Evolutionary conservation across 1,140 invertebrate species (phyloP), one percentile per base, ranked within the genome.

Genomic region (Chironomus tepperi): DNA sequence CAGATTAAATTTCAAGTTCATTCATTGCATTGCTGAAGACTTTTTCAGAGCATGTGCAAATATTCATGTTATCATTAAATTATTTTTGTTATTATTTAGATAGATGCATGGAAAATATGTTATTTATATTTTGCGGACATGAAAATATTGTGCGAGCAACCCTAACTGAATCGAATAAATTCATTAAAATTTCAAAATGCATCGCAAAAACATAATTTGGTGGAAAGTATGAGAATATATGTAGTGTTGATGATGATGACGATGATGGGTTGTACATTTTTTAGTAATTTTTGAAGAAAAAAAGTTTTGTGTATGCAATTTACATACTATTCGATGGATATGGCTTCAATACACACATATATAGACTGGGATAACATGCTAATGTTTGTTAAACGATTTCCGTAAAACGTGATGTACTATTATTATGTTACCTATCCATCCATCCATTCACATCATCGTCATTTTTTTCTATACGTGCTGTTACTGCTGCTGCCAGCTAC

Each of bases 351-450:
- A 34, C 24, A 34, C 24, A 34, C 24, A 34, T 34, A 34, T 34
- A 34, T 34, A 34, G 24, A 34, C 24, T 34, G n/a, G 47, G 47
- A 57, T 57, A 57, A 57, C 47, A 57, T 57, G 47, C 47, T 47
- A 57, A 57, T 57, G 47, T 57, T 57, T 57, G 47, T 57, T 57
- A 57, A 57, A 57, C 47, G 47, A 57, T 57, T 57, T 57, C 47
- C 47, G 47, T 57, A 15, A 57, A 57, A 57, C 47, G 47, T 57
- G 47, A 57, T 57, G 47, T n/a, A 57, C 47, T 57, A 57, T 57
- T 57, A 57, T 57, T 57, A 34, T n/a, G 12, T n/a, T 57, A 57
- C 47, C 47, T 57, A 57, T 57, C 47, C 47, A 57, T n/a, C 47
- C 12, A 57, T n/a, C 47, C 12, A 57, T n/a, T 57, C 47, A 57